Base-by-base conservation (phyloP, 2,113 vertebrate species). In the Eubucco bourcierii region DNA sequence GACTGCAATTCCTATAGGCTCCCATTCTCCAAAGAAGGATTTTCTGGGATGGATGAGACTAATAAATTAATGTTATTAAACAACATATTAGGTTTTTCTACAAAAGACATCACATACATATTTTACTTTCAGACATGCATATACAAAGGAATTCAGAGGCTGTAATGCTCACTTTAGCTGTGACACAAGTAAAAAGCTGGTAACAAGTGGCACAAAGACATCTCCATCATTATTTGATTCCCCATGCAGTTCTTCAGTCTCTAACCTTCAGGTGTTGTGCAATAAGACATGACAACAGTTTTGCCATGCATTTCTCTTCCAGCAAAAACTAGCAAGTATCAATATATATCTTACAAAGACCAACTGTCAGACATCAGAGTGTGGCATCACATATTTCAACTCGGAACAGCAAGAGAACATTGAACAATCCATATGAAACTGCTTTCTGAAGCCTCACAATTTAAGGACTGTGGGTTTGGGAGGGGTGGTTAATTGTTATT, bases 21-120 rank as follows among this genome's bases (percentile, higher is more conserved):
- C 60, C 34, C 58, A 53, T 76, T 89, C 73, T 67, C 55, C 64
- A 90, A 90, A 96, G 90, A 90, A 93, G 65, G 73, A 80, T 95
- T 88, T 94, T 87, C 71, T 65, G 12, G 9, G 81, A 84, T 56
- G 34, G 52, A 65, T 84, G 58, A 91, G 97, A 96, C 77, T 64
- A 96, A 60, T 90, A 93, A 88, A 84, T 92, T 94, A 70, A 77
- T 86, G 50, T 64, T 46, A 72, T 75, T 84, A 88, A 86, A 90
- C 18, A 84, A 23, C 27, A 82, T 87, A 88, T 81, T 76, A 95
- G 24, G 21, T 66, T 91, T 84, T 96, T 91, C 79, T 71, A 50
- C 29, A 73, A 29, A 89, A 93, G 44, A 66, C 39, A 83, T 15
- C 58, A 34, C 34, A 76, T 27, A 56, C 5, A 1, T 77, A 77